Conservation (phyloP, 2,797 vertebrate genomes). For the Sebastiscus tertius region DNA sequence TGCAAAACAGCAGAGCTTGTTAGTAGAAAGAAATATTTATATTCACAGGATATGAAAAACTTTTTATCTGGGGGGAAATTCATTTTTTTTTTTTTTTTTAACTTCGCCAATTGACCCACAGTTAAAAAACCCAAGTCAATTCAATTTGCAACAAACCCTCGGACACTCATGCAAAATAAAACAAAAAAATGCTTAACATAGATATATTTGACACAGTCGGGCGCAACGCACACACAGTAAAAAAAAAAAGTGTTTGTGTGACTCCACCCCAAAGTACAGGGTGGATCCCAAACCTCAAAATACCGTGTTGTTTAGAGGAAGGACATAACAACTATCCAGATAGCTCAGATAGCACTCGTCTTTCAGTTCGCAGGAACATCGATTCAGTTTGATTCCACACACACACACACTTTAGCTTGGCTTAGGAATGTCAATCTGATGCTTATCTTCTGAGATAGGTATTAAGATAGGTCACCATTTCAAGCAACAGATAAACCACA, state of each 20-base stretch:
- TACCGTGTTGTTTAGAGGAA: constrained; percentile 72
- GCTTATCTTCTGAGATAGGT: constrained; percentile 4
- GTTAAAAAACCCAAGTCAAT: background rate
- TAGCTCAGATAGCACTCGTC: constrained; percentile 48
- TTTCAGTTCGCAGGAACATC: constrained; percentile 38
- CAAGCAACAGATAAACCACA: background rate
- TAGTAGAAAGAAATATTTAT: background rate
- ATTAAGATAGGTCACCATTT: background rate
- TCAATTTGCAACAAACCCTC: background rate
- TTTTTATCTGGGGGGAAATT: background rate
- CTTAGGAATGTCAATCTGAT: constrained; percentile 32
- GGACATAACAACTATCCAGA: constrained; percentile 61
- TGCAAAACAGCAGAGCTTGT: background rate
- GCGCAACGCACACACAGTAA: constrained; percentile 36
- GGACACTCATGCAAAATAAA: constrained; percentile 21
- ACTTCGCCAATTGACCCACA: background rate
- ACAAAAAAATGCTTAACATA: constrained; percentile 43
- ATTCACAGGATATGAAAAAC: background rate
- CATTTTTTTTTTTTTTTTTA: background rate
- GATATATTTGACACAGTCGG: constrained; percentile 46
- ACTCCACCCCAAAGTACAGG: constrained; percentile 81
- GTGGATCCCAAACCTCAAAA: constrained; percentile 82
- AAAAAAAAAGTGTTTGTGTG: constrained; percentile 59
- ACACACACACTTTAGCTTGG: constrained; percentile 1
- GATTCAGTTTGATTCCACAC: background rate